phyloP scores from a whole-genome alignment of 2,888 invertebrate species.

The Coenonympha glycerion region DNA sequence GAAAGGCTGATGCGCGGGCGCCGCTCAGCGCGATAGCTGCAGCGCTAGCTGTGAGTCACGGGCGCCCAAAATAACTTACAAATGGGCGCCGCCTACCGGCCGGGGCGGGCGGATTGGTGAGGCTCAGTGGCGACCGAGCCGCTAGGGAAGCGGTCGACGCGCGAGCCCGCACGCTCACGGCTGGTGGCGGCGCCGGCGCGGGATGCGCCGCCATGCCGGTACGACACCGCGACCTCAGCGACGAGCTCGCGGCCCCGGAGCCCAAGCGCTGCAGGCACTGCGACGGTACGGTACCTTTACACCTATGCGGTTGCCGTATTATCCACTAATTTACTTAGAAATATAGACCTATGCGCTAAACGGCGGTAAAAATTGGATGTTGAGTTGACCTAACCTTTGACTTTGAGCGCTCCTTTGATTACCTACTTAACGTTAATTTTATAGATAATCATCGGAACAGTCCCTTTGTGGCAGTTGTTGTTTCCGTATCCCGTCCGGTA shows the following conservation, averaged over 20 bases:
- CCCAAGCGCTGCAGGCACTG: constrained; percentile 94
- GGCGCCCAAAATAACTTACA: constrained; percentile 66
- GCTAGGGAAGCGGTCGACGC: constrained; percentile 64
- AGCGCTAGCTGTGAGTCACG: constrained; percentile 67
- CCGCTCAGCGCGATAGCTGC: constrained; percentile 47
- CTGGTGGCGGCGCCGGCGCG: constrained; percentile 71
- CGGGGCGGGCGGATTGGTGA: constrained; percentile 68
- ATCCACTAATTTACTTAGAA: neutral
- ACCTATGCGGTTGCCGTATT: constrained; percentile 5
- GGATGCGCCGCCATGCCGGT: constrained; percentile 77
- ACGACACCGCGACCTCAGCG: constrained; percentile 76
- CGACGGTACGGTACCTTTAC: constrained; percentile 80
- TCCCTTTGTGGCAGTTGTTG: too few relatives aligned
- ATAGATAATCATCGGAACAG: too few relatives aligned
- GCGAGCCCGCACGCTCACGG: constrained; percentile 56
- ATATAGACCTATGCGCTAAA: neutral
- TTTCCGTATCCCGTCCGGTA: too few relatives aligned
- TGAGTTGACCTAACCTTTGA: too few relatives aligned
- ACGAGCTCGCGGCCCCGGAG: constrained; percentile 80
- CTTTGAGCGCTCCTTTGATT: too few relatives aligned
- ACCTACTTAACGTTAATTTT: too few relatives aligned
- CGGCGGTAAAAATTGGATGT: neutral
- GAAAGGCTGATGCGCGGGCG: constrained; percentile 67
- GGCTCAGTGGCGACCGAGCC: constrained; percentile 72
- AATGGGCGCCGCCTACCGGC: constrained; percentile 74